A percentile compares a stretch with the other conserved stretches of the same genome.
These are phyloP conservation scores for Thelaira solivaga DNA, from an alignment of 2,888 invertebrate genomes.

Conservation along the genomic window DNA sequence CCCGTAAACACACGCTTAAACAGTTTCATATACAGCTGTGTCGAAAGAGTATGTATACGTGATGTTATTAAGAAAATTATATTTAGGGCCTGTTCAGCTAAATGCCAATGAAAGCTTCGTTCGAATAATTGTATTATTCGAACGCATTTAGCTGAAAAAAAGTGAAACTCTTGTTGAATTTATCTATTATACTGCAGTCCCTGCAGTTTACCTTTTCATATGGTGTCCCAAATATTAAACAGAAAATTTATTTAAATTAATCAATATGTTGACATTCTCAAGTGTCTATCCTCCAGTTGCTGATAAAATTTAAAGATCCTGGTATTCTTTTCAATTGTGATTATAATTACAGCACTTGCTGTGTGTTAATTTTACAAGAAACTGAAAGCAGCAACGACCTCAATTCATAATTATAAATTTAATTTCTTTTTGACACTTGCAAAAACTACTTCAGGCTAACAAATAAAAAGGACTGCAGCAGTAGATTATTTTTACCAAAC, in stretches of 20 bases:
- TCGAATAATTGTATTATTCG: too few relatives aligned
- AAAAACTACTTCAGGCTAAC: background rate
- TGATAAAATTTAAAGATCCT: background rate
- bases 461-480: background rate
- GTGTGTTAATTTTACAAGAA: background rate
- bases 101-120: too few relatives aligned
- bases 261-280: constrained; percentile 10
- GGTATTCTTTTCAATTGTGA: background rate
- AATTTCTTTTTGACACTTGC: constrained; percentile 18
- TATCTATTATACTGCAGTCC: too few relatives aligned
- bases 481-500: background rate
- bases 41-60: too few relatives aligned
- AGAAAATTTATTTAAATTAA: constrained; percentile 28
- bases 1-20: too few relatives aligned
- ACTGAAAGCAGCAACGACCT: background rate
- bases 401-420: constrained; percentile 32
- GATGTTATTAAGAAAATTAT: too few relatives aligned
- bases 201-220: too few relatives aligned
- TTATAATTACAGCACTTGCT: background rate
- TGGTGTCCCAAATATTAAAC: background rate
- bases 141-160: too few relatives aligned
- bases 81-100: too few relatives aligned
- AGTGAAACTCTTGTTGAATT: too few relatives aligned
- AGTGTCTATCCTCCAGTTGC: background rate
- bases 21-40: too few relatives aligned